phyloP scores from a whole-genome alignment of 2,888 invertebrate genomes.

The Fragum whitleyi region DNA sequence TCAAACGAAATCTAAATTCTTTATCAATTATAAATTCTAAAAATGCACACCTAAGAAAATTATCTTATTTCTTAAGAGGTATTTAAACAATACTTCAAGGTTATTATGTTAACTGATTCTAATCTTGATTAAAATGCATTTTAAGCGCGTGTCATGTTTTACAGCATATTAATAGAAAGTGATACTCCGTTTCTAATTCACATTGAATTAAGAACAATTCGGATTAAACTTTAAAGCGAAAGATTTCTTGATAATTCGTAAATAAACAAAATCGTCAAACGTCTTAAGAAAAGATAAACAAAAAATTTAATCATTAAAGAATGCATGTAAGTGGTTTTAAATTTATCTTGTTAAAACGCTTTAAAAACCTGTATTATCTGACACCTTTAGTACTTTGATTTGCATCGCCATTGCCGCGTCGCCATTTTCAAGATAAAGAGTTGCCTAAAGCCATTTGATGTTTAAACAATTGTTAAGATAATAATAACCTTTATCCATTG shows the following conservation, averaged over 20 bases:
- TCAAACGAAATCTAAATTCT: no score
- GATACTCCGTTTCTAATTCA: background rate
- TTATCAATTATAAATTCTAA: no score
- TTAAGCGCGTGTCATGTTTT: background rate
- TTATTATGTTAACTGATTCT: background rate
- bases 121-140: background rate
- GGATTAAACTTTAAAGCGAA: background rate
- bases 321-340: constrained; percentile 11
- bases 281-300: background rate
- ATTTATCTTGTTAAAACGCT: constrained; percentile 11
- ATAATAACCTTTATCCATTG: background rate
- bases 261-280: background rate
- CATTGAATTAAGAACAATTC: constrained; percentile 5
- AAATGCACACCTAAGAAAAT: background rate
- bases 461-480: background rate
- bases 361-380: constrained; percentile 14
- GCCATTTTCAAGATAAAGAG: background rate
- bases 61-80: background rate
- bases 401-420: background rate
- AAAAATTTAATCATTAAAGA: constrained; percentile 23
- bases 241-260: background rate
- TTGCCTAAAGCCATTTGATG: constrained; percentile 9
- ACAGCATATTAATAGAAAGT: constrained; percentile 12
- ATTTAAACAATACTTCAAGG: background rate
- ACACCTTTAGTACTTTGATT: constrained; percentile 18